Conservation (phyloP, 64 coral and sea anemone genomes). For the Stylophora pistillata region DNA sequence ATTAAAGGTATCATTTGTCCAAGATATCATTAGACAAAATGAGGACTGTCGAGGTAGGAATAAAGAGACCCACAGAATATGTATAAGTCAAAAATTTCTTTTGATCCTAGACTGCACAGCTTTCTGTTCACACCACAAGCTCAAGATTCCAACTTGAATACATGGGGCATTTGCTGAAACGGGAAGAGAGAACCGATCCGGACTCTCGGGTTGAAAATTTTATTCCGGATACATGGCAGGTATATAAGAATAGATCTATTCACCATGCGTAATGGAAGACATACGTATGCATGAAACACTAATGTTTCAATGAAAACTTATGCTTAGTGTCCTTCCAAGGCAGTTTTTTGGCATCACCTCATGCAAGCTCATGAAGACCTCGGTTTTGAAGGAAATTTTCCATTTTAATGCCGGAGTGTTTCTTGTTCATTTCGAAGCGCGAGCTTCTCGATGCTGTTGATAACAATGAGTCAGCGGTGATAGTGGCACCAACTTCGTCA, state of each 20-base stretch:
- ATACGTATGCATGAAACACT: too few species aligned
- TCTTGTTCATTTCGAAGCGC: background rate
- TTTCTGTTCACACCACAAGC: constrained; percentile 56
- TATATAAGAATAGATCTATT: background rate
- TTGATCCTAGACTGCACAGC: constrained; percentile 9
- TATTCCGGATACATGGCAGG: constrained; percentile 86
- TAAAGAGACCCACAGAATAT: too few species aligned
- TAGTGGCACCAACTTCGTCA: constrained; percentile 48
- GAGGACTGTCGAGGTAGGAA: too few species aligned
- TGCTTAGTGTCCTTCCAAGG: too few species aligned
- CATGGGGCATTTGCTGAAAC: constrained; percentile 69
- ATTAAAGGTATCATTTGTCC: too few species aligned
- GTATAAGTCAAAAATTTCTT: background rate
- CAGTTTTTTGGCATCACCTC: too few species aligned
- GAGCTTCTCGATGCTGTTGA: constrained; percentile 6
- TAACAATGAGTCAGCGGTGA: background rate
- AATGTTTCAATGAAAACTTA: too few species aligned
- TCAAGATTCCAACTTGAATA: constrained; percentile 71
- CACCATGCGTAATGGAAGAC: background rate
- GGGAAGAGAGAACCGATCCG: constrained; percentile 59
- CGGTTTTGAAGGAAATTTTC: too few species aligned
- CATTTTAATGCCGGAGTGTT: background rate
- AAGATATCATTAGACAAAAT: too few species aligned
- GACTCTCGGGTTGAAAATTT: constrained; percentile 72
- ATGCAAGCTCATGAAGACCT: too few species aligned